Evolutionary conservation across 2,113 vertebrate genomes (phyloP).

Genomic region (Cebus imitator): DNA sequence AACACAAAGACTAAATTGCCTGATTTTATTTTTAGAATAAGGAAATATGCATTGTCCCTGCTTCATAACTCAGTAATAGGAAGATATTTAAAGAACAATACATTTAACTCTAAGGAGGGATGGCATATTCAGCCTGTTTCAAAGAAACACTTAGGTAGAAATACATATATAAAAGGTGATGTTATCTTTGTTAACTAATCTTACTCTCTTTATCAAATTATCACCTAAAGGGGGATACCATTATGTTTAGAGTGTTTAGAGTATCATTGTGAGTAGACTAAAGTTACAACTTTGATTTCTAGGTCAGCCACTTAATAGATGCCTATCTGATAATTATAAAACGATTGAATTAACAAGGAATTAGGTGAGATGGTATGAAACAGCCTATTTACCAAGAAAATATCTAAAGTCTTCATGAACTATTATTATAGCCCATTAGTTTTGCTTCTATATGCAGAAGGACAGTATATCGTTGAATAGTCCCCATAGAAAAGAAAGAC

Average conservation of each 20-base stretch:
- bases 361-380: not conserved
- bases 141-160: not conserved
- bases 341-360: not conserved
- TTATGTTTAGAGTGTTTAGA: not conserved
- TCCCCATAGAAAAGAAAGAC: not conserved
- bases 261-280: not conserved
- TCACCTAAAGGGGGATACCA: not conserved
- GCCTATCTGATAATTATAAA: not conserved
- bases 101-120: not conserved
- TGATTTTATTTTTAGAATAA: constrained; percentile 54
- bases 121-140: not conserved
- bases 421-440: not conserved
- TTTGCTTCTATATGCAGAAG: constrained; percentile 4
- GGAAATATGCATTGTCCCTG: not conserved
- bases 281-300: not conserved
- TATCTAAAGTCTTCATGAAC: not conserved
- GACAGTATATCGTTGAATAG: not conserved
- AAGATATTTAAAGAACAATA: constrained; percentile 8
- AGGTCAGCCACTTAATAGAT: not conserved
- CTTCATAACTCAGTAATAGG: not conserved
- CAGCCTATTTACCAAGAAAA: not conserved
- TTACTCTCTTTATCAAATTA: not conserved
- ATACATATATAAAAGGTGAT: not conserved
- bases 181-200: not conserved
- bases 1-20: not conserved